phyloP scores from a whole-genome alignment of 2,797 vertebrate genomes.

The Pelodytes ibericus region DNA sequence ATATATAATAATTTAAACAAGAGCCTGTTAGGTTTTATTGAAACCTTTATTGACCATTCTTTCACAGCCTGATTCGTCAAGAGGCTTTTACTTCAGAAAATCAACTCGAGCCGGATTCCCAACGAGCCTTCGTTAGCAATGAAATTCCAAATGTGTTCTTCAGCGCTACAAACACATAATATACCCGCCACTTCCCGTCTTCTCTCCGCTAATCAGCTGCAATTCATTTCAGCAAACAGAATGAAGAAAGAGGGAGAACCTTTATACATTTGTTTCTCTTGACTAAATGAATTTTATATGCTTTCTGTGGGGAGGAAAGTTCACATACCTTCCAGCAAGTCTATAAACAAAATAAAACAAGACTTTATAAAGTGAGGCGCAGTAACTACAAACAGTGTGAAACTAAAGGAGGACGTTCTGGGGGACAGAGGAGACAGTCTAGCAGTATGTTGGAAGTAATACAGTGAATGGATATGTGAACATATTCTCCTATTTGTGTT shows the following conservation, averaged over 20 bases:
- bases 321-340: not conserved
- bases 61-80: not conserved
- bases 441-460: too few relatives aligned
- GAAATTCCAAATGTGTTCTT: conserved; percentile 1
- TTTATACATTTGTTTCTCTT: not conserved
- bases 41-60: not conserved
- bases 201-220: conserved; percentile 8
- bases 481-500: too few relatives aligned
- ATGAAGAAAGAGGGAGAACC: not conserved
- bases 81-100: not conserved
- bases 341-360: not conserved
- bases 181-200: not conserved
- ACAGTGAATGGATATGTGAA: too few relatives aligned
- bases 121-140: not conserved
- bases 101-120: not conserved
- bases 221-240: not conserved
- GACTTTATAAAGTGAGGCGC: conserved; percentile 9
- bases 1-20: not conserved
- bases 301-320: not conserved
- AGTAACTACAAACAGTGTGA: not conserved
- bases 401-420: not conserved
- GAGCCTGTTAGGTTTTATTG: not conserved
- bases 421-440: too few relatives aligned
- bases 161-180: not conserved
- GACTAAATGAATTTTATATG: not conserved